These are phyloP conservation scores for Morpho achilles DNA, from an alignment of 2,888 invertebrate species.

Conservation along the genomic window DNA sequence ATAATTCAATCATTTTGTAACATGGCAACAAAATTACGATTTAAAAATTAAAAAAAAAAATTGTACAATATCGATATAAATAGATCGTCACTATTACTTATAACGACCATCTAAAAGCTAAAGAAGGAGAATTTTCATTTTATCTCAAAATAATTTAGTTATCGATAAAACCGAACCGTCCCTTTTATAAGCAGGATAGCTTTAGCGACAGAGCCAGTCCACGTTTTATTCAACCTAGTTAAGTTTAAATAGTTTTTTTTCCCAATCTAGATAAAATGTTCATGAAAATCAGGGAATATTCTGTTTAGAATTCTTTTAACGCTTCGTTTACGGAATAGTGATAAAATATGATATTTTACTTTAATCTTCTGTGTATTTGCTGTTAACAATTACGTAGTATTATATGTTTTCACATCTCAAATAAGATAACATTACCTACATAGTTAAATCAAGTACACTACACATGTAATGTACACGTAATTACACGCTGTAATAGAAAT, in stretches of 20 bases:
- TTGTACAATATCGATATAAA: neutral
- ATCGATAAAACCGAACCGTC: slow-evolving; percentile 15
- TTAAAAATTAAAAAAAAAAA: no score
- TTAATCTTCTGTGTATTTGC: no score
- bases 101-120: neutral
- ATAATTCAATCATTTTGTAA: neutral
- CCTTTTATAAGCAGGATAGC: slow-evolving; percentile 20
- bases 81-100: neutral
- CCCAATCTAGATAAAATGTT: slow-evolving; percentile 28
- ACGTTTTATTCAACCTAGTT: slow-evolving; percentile 28
- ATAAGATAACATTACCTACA: no score
- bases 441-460: no score
- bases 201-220: slow-evolving; percentile 28
- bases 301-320: neutral
- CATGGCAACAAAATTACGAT: neutral
- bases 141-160: neutral
- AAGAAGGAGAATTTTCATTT: neutral
- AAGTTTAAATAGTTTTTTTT: slow-evolving; percentile 27
- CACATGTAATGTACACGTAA: no score
- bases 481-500: no score
- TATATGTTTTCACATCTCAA: no score
- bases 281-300: slow-evolving; percentile 16
- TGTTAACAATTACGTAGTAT: no score
- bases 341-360: no score
- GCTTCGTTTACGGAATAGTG: no score